Conservation (phyloP, 2,113 vertebrate genomes). For the Saccopteryx bilineata region DNA sequence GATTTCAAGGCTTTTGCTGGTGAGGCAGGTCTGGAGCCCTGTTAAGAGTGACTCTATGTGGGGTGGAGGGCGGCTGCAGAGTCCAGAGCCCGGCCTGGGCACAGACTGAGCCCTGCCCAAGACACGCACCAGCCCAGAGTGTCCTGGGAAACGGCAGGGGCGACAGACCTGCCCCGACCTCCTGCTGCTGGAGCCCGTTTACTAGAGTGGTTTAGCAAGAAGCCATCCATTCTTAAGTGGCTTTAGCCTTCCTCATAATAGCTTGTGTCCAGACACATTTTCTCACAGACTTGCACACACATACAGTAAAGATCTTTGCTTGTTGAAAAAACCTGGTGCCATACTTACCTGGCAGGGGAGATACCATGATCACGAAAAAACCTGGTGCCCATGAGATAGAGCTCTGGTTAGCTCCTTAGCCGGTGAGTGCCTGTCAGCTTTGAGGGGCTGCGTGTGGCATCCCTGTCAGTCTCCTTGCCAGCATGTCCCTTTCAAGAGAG, state of each 20-base stretch:
- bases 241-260: background rate
- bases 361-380: background rate
- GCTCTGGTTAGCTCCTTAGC: background rate
- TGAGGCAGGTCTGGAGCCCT: slow-evolving; percentile 79
- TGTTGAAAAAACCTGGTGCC: background rate
- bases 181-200: accelerated
- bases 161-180: background rate
- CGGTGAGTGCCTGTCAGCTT: accelerated
- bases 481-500: no score
- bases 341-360: no score
- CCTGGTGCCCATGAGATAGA: background rate
- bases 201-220: background rate
- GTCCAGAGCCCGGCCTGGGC: accelerated
- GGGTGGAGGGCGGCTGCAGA: background rate
- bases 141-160: accelerated
- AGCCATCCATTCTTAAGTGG: accelerated
- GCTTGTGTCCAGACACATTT: background rate
- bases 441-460: no score
- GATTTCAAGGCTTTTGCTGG: slow-evolving; percentile 95
- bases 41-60: accelerated
- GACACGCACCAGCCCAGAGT: accelerated
- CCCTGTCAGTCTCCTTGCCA: background rate
- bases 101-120: background rate
- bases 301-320: background rate
- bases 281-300: no score